These are phyloP conservation scores for Horisme vitalbata DNA, from an alignment of 2,888 invertebrate genomes.

Conservation along the genomic window DNA sequence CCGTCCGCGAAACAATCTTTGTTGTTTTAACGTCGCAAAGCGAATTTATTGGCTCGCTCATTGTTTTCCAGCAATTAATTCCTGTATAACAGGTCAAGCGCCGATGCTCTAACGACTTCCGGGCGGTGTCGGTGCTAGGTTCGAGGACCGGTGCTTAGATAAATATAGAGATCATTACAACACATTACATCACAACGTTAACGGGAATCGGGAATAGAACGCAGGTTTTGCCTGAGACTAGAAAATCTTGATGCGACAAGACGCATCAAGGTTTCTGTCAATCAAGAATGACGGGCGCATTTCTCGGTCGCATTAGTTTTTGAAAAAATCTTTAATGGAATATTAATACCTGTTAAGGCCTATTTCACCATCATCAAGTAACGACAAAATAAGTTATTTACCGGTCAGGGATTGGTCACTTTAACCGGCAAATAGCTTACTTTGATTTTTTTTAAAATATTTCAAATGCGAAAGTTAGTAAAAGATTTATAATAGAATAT, in stretches of 20 bases:
- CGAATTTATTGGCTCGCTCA: conserved; percentile 42
- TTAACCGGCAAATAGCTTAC: too few species aligned
- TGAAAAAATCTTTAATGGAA: too few species aligned
- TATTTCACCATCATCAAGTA: too few species aligned
- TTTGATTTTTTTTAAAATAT: too few species aligned
- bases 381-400: too few species aligned
- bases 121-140: conserved; percentile 50
- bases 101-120: conserved; percentile 60
- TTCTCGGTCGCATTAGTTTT: too few species aligned
- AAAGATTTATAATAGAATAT: too few species aligned
- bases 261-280: too few species aligned
- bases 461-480: too few species aligned
- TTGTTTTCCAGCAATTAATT: conserved; percentile 56
- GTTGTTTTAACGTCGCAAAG: conserved; percentile 25
- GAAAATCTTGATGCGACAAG: conserved; percentile 20
- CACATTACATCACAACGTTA: not conserved
- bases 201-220: conserved; percentile 4
- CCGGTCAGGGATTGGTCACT: too few species aligned
- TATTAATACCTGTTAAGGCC: too few species aligned
- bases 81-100: conserved; percentile 58
- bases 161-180: conserved; percentile 50
- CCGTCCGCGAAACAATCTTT: conserved; percentile 21
- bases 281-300: too few species aligned
- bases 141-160: conserved; percentile 44
- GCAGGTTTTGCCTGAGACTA: not conserved